Percentiles rank a stretch among this genome's conserved stretches.
These are phyloP conservation scores for Parnassius glacialis DNA, from an alignment of 2,888 invertebrate genomes.

Conservation along the genomic window DNA sequence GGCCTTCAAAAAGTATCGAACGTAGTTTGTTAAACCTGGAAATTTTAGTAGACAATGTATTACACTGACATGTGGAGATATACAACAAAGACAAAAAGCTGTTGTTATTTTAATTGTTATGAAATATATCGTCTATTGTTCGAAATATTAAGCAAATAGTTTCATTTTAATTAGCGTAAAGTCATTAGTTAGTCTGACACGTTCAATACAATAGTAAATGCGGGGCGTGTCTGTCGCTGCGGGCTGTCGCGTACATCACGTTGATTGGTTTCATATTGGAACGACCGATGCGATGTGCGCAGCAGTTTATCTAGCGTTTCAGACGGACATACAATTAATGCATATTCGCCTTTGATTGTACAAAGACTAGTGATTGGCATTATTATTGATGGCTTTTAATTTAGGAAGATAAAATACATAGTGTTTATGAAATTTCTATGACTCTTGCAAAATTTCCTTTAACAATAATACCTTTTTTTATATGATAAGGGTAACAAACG, in stretches of 20 bases:
- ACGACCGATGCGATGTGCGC: conserved; percentile 40
- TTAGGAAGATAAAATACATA: neutral
- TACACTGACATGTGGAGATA: too few species aligned
- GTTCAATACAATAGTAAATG: conserved; percentile 39
- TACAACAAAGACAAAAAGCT: too few species aligned
- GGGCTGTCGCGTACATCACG: conserved; percentile 52
- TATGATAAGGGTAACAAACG: too few species aligned
- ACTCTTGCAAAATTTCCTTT: too few species aligned
- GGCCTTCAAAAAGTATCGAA: neutral
- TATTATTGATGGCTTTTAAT: neutral
- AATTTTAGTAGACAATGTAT: too few species aligned
- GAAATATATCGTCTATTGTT: conserved; percentile 8
- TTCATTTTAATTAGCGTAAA: conserved; percentile 59
- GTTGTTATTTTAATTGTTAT: too few species aligned
- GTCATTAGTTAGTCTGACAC: conserved; percentile 53
- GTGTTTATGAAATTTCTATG: neutral
- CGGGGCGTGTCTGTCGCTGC: conserved; percentile 44
- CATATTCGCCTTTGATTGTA: conserved; percentile 41
- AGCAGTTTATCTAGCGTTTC: conserved; percentile 1
- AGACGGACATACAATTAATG: conserved; percentile 46
- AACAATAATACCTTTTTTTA: too few species aligned
- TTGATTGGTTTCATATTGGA: conserved; percentile 70
- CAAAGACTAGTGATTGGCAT: neutral
- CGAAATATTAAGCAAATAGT: conserved; percentile 33
- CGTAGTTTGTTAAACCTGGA: neutral